Evolutionary conservation across 2,113 vertebrate genomes (phyloP).

Genomic region (Rhynchomys soricoides): DNA sequence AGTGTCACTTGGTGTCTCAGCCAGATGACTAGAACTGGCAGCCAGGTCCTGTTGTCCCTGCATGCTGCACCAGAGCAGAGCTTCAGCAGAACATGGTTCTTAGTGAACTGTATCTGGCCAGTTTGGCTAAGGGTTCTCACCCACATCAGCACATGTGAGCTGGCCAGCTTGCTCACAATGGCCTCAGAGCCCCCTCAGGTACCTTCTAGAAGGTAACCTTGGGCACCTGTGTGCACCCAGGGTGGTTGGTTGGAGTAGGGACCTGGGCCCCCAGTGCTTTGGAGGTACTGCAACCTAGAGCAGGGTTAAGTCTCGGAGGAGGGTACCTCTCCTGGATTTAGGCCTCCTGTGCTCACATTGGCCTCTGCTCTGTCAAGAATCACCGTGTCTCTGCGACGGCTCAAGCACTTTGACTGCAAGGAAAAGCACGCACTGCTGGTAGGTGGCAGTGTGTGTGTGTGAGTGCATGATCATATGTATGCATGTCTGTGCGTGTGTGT

Average conservation of each 20-base stretch:
- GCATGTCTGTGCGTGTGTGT: neutral
- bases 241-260: neutral
- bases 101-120: neutral
- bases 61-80: too few relatives aligned
- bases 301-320: neutral
- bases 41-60: neutral
- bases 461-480: accelerated
- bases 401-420: constrained; percentile 95
- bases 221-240: neutral
- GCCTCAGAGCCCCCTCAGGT: neutral
- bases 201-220: neutral
- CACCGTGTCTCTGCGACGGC: constrained; percentile 85
- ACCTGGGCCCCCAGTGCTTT: neutral
- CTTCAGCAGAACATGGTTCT: neutral
- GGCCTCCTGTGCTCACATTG: neutral
- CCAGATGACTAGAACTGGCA: neutral
- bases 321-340: neutral
- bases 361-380: constrained; percentile 84
- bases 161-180: neutral
- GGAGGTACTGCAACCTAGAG: neutral
- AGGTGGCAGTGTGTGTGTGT: constrained; percentile 64
- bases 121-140: neutral
- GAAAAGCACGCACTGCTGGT: constrained; percentile 90
- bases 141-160: neutral
- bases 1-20: neutral